Base-by-base conservation (phyloP, 2,888 invertebrate species). In the Clistopyga incitator region DNA sequence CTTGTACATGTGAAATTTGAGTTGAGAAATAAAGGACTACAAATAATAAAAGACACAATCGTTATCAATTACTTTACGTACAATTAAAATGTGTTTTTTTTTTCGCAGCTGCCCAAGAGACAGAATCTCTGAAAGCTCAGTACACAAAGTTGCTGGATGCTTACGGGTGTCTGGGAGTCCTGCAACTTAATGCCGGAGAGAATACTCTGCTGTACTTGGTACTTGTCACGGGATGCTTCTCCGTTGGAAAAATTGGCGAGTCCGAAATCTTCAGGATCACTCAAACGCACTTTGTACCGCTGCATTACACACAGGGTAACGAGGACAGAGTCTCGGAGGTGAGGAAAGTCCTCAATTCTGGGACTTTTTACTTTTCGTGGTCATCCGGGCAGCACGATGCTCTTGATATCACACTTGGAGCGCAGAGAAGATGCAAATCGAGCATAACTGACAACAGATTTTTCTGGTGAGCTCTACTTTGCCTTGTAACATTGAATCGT, bases 331-430 rank as follows among this genome's bases (percentile, higher is more conserved):
- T 95, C 34, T 93, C 94, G 1, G 96, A 96, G 91, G 95, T 95
- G 4, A 95, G 98, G 86, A 98, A 99, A 93, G 94, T 99, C 76
- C 94, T 99, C 3, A 99, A 98, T 92, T 99, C 99, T n/a, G 99
- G 99, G 13, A 99, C 98, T 50, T 99, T 99, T 93, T 99, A 99
- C 93, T 99, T 99, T 93, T 97, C 99, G 0, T 97, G 97, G 97
- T 95, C 95, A 56, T 93, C 94, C 56, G 94, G 94, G 11, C 88
- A 89, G 42, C 88, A 90, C 42, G 90, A 91, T 29, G 95, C 96
- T 67, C 96, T 98, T 91, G 99, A 99, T 94, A 95, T 99, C 82
- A 99, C 99, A 15, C 94, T 99, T 77, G 99, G 98, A 93, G 97
- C 98, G 72, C 99, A 99, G 94, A 95, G 98, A 88, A 95, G 97